Evolutionary conservation across 2,113 vertebrate species (phyloP), one percentile per base, ranked within the genome.

Genomic region (Tachuris rubrigastra): DNA sequence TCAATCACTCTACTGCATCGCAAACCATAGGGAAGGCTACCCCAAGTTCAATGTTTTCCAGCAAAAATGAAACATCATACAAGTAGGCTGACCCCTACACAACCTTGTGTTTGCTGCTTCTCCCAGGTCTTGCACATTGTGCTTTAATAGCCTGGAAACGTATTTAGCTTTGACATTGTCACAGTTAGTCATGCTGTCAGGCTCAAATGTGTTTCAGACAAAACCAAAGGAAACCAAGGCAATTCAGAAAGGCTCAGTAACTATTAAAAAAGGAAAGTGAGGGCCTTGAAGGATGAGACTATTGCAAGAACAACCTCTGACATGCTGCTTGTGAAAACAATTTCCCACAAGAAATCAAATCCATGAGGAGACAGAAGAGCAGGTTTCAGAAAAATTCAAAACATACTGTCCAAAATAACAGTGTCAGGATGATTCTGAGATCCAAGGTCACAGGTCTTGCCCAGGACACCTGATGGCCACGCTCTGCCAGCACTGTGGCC

Each of bases 381-480:
- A 67, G 65, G 39, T 58, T 84, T 80, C 17, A 65, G 67, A 58
- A 75, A 52, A 6, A 55, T n/a, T n/a, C 17, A 76, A 82, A 91
- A 35, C 42, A 68, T 4, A 12, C 27, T 20, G 41, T 53, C 49
- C 75, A 62, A 83, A 79, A 13, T 2, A 69, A 28, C 41, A 50
- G 41, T 0, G 2, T 31, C 37, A 16, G 77, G 31, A n/a, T 0
- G 0, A 30, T 22, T 58, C 53, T 10, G 58, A 94, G 63, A 14
- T 14, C 31, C 39, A n/a, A 69, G 71, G 62, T 46, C 63, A 76
- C 0, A 10, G 2, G 7, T 10, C 17, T 49, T 42, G 19, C 44
- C 23, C 5, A 2, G 21, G 82, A 83, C 59, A 47, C 27, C 16
- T 6, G 30, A 20, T n/a, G 50, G 73, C 73, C 68, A 21, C 3